phyloP scores from a whole-genome alignment of 1,140 invertebrate genomes.

The Drosophila kohkoa region DNA sequence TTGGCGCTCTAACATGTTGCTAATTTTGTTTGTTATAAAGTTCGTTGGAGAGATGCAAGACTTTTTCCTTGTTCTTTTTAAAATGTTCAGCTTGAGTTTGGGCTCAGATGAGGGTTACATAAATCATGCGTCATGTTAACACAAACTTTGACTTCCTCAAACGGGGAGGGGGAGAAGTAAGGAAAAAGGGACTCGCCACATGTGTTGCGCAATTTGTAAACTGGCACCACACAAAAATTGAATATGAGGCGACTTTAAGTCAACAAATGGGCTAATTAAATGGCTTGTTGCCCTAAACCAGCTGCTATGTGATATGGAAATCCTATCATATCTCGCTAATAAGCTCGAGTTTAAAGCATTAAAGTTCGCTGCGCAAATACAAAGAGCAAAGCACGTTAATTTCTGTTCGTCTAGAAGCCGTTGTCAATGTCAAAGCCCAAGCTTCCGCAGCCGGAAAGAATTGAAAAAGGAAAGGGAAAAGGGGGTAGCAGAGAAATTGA shows the following conservation, averaged over 20 bases:
- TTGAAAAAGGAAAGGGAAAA: background rate
- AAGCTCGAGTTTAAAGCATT: conserved; percentile 22
- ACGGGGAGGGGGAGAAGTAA: background rate
- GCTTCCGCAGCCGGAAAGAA: too few relatives aligned
- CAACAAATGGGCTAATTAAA: conserved; percentile 53
- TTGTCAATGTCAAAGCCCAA: too few relatives aligned
- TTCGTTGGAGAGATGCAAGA: conserved; percentile 24
- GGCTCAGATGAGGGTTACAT: conserved; percentile 52
- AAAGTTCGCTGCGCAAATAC: conserved; percentile 65
- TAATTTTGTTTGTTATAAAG: conserved; percentile 78
- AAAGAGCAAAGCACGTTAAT: conserved; percentile 31
- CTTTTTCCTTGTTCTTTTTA: conserved; percentile 29
- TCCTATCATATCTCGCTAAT: conserved; percentile 43
- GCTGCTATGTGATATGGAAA: too few relatives aligned
- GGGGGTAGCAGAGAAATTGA: conserved; percentile 2
- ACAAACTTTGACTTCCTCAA: conserved; percentile 59
- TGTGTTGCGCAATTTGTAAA: conserved; percentile 60
- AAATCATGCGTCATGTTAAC: conserved; percentile 74
- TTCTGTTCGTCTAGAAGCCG: conserved; percentile 18
- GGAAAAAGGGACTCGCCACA: conserved; percentile 28
- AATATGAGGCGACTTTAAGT: background rate
- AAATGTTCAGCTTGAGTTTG: conserved; percentile 11
- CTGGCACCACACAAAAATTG: background rate
- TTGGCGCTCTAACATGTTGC: conserved; percentile 56
- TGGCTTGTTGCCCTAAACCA: too few relatives aligned